Conservation (phyloP, 2,888 invertebrate species). For the Liopterus haemorrhoidalis region DNA sequence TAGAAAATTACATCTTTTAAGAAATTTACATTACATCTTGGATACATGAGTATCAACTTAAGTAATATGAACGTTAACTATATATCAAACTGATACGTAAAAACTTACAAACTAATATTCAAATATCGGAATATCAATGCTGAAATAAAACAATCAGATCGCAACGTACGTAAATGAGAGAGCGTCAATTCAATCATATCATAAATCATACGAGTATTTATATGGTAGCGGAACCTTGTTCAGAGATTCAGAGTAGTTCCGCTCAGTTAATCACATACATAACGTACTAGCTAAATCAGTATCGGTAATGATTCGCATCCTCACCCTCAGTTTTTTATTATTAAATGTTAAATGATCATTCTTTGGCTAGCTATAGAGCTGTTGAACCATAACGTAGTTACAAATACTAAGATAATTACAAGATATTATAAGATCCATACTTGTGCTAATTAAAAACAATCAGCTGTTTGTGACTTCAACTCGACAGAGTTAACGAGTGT, state of each 20-base stretch:
- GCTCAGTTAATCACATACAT: constrained; percentile 4
- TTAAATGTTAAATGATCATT: constrained; percentile 21
- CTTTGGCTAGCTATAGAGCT: constrained; percentile 22
- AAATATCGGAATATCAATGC: neutral
- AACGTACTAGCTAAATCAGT: no score
- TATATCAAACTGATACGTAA: no score
- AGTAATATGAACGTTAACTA: neutral
- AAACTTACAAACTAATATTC: neutral
- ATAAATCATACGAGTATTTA: neutral
- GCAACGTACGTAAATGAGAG: no score
- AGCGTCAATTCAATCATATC: neutral
- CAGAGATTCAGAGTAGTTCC: neutral
- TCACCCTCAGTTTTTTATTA: constrained; percentile 5
- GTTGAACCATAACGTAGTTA: constrained; percentile 10
- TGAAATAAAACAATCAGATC: no score
- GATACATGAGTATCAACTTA: neutral
- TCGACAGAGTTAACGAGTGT: no score
- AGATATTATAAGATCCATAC: neutral
- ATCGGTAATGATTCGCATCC: no score
- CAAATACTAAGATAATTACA: constrained; percentile 5
- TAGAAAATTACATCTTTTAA: neutral
- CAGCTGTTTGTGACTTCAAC: no score
- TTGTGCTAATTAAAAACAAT: no score
- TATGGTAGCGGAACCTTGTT: neutral
- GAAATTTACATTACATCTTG: neutral